These are phyloP conservation scores for Actinostola sp. DNA, from an alignment of 92 coral and sea anemone genomes.

Conservation along the genomic window DNA sequence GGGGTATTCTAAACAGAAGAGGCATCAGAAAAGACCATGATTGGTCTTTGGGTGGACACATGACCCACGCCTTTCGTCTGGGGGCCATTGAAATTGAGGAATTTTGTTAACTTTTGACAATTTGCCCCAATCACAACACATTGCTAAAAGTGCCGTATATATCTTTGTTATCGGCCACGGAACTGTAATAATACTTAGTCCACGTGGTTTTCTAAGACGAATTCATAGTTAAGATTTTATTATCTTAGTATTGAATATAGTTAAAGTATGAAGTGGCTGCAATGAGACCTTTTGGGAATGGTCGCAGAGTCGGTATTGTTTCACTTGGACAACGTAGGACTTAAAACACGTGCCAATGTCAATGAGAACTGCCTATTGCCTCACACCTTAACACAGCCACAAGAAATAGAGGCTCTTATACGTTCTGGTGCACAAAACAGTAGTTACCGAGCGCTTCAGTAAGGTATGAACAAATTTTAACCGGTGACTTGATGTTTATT, in stretches of 20 bases:
- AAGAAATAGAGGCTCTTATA: conserved; percentile 2
- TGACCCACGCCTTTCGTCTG: neutral
- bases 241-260: conserved; percentile 37
- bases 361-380: neutral
- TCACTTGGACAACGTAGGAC: conserved; percentile 3
- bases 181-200: conserved; percentile 52
- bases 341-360: conserved; percentile 19
- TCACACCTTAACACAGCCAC: conserved; percentile 9
- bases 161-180: conserved; percentile 63
- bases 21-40: conserved; percentile 46
- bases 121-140: conserved; percentile 17
- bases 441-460: neutral
- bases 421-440: conserved; percentile 1
- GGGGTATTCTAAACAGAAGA: conserved; percentile 36
- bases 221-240: conserved; percentile 74
- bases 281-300: conserved; percentile 35
- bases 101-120: conserved; percentile 12
- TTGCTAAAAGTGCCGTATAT: conserved; percentile 47
- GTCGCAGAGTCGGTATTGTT: conserved; percentile 37
- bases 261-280: conserved; percentile 43
- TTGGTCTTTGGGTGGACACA: neutral
- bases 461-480: neutral
- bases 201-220: conserved; percentile 78
- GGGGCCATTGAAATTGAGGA: conserved; percentile 29
- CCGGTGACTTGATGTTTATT: neutral